Evolutionary conservation across 2,888 invertebrate species (phyloP).

Genomic region (Coelinius sp.): DNA sequence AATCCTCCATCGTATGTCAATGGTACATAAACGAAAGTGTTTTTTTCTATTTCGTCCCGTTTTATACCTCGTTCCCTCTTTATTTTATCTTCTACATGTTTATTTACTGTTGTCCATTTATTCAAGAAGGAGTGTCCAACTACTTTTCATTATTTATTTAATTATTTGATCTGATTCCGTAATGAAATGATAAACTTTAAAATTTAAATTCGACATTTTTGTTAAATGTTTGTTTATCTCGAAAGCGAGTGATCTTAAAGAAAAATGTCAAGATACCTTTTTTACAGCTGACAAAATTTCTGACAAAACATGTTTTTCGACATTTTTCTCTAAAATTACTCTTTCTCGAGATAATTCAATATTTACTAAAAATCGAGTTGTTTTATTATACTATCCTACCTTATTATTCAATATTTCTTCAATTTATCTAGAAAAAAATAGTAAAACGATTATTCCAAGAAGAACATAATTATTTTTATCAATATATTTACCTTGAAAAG

Average conservation of each 20-base stretch:
- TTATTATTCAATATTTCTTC: no score
- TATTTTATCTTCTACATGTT: neutral
- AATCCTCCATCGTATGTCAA: conserved; percentile 10
- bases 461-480: neutral
- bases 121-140: neutral
- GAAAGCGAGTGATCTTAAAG: no score
- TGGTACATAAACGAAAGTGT: neutral
- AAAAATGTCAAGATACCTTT: no score
- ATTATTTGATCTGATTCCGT: neutral
- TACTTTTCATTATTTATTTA: neutral
- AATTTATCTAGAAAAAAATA: neutral
- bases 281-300: no score
- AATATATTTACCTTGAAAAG: conserved; percentile 24
- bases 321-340: no score
- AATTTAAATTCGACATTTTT: no score
- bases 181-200: no score
- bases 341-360: no score
- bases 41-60: neutral
- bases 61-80: neutral
- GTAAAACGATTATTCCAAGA: neutral
- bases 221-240: no score
- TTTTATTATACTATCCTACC: no score
- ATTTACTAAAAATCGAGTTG: no score
- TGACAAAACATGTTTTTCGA: no score
- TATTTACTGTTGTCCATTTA: neutral